Base-by-base conservation (phyloP, 2,797 vertebrate species). In the Enoplosus armatus region DNA sequence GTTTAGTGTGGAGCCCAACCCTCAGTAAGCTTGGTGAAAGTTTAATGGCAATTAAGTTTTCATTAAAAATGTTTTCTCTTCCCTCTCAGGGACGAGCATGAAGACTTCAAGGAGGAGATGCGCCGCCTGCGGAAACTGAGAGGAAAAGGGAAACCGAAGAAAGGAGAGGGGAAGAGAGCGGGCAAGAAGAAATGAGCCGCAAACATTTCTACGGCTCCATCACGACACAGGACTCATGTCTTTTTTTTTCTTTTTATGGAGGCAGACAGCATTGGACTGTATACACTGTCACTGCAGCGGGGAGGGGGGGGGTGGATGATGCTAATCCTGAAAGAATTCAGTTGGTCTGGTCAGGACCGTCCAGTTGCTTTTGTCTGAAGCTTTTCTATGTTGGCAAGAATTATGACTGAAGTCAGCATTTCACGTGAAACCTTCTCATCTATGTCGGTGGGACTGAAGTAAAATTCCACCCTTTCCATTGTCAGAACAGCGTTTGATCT, bases 41-140 rank as follows among this genome's bases (percentile, higher is more conserved):
- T 37, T 70, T n/a, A n/a, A n/a, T n/a, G n/a, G n/a, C n/a, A n/a
- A n/a, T n/a, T n/a, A n/a, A n/a, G n/a, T n/a, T n/a, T n/a, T n/a
- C n/a, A n/a, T 20, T 5, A 15, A 33, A 24, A 22, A 24, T 29
- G 1, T 71, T 63, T 68, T 1, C 4, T 58, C 4, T 72, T 72
- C 2, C 37, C 62, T 65, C n/a, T 24, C 92, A 99, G 98, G 91
- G 98, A 99, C 45, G 98, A 99, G 80, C 98, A 99, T 8, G 95
- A 97, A 80, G 98, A 99, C 92, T 99, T 99, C 72, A 98, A 93
- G 84, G 97, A 99, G 2, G 98, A 99, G 88, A 99, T 99, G 95
- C 85, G 63, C 11, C 95, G 98, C 12, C 41, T 99, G 78, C 96
- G 92, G 89, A 98, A 96, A 65, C 95, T 99, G 15, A 93, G 97